Percentiles rank a stretch among this genome's conserved stretches.
Evolutionary conservation across 1,140 invertebrate genomes (phyloP).

Genomic region (Sweltsa coloradensis): DNA sequence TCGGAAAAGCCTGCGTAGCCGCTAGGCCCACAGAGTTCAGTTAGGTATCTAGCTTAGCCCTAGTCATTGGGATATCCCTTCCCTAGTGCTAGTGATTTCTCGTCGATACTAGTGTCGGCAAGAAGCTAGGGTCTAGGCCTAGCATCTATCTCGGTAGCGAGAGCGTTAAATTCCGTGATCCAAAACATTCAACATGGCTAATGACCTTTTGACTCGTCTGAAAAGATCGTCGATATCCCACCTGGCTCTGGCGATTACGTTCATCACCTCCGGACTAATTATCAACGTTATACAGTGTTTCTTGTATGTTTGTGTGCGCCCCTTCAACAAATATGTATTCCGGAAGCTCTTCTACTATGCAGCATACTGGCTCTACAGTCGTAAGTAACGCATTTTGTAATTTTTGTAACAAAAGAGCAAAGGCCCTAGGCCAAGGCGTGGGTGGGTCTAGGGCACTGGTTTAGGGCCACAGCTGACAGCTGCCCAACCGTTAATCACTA

Average conservation of each 20-base stretch:
- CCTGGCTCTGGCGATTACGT: slow-evolving; percentile 73
- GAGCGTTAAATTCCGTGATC: too few relatives aligned
- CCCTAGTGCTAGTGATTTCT: too few relatives aligned
- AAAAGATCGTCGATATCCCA: slow-evolving; percentile 11
- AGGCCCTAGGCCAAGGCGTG: neutral
- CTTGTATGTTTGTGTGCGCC: slow-evolving; percentile 60
- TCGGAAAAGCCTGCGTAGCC: too few relatives aligned
- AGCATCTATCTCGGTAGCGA: too few relatives aligned
- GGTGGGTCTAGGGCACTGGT: neutral
- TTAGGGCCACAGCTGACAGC: neutral
- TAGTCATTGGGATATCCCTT: too few relatives aligned
- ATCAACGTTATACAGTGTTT: slow-evolving; percentile 71
- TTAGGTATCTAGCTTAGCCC: too few relatives aligned
- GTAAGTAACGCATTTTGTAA: slow-evolving; percentile 51
- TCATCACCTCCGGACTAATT: slow-evolving; percentile 78
- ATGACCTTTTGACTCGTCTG: slow-evolving; percentile 2
- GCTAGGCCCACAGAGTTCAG: too few relatives aligned
- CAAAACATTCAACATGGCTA: slow-evolving; percentile 5
- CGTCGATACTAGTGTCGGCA: too few relatives aligned
- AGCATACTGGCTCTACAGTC: slow-evolving; percentile 76
- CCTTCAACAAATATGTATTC: slow-evolving; percentile 62
- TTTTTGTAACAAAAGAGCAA: neutral
- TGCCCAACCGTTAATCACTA: too few relatives aligned
- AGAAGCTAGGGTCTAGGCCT: too few relatives aligned
- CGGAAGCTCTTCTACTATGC: slow-evolving; percentile 87